phyloP scores from a whole-genome alignment of 1,140 invertebrate genomes.

The Asbolus verrucosus region DNA sequence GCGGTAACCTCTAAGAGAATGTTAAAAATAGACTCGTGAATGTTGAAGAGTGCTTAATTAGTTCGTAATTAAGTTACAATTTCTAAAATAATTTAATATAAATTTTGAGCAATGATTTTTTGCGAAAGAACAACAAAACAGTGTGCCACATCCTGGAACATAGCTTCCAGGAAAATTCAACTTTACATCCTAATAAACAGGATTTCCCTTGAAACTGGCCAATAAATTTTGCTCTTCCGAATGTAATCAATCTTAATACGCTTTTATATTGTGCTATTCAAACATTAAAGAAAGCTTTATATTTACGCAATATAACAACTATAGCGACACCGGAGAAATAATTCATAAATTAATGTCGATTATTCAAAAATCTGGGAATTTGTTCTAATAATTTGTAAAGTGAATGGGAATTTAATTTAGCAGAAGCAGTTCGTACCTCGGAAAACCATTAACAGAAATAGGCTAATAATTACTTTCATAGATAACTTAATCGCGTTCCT shows the following conservation, averaged over 20 bases:
- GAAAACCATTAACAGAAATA: conserved; percentile 45
- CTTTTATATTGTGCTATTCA: conserved; percentile 43
- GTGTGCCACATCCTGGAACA: conserved; percentile 1
- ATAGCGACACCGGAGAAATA: neutral
- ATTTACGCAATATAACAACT: conserved; percentile 23
- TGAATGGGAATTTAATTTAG: neutral
- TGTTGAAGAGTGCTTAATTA: neutral
- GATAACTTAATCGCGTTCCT: conserved; percentile 42
- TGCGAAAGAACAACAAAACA: conserved; percentile 9
- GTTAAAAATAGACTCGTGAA: conserved; percentile 25
- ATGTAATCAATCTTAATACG: conserved; percentile 45
- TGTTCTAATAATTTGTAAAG: neutral
- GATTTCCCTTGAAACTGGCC: conserved; percentile 44
- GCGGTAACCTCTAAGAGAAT: conserved; percentile 24
- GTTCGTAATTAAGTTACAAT: neutral
- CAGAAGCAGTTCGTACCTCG: conserved; percentile 12
- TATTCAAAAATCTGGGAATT: neutral
- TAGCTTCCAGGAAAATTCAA: conserved; percentile 37
- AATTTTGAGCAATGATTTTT: too few relatives aligned
- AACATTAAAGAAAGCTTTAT: conserved; percentile 36
- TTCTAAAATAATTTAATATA: conserved; percentile 1
- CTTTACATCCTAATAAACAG: conserved; percentile 46
- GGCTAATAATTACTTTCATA: conserved; percentile 45
- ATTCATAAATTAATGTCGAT: too few relatives aligned
- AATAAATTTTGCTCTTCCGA: conserved; percentile 45